Conservation (phyloP, 2,888 invertebrate genomes). For the Oscheius onirici region DNA sequence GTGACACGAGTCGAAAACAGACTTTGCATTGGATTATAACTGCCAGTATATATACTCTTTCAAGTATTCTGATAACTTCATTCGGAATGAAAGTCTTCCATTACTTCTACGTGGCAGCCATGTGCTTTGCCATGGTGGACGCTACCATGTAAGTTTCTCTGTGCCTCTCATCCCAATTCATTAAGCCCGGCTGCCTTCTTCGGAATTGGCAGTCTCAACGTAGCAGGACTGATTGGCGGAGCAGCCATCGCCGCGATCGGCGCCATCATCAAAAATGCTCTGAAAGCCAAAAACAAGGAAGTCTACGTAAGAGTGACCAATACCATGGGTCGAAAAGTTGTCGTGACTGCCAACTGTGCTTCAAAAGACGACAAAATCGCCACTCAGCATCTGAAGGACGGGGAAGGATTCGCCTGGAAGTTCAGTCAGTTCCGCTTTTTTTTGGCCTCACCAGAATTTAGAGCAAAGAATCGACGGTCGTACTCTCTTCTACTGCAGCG, state of each 20-base stretch:
- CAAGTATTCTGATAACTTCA: too few species aligned
- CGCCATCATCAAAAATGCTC: neutral
- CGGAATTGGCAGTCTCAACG: too few species aligned
- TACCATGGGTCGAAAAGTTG: neutral
- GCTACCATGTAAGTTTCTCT: too few species aligned
- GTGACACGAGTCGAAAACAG: too few species aligned
- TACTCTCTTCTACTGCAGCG: slow-evolving; percentile 6
- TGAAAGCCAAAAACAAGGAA: neutral
- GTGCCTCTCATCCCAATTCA: too few species aligned
- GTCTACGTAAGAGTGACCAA: neutral
- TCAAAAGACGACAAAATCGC: neutral
- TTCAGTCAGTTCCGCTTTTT: neutral
- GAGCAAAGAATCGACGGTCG: neutral
- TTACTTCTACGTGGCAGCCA: too few species aligned
- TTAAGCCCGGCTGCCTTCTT: too few species aligned
- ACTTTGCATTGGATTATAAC: too few species aligned
- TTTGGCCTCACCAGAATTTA: neutral
- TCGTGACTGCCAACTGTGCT: slow-evolving; percentile 1
- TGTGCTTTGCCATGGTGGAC: too few species aligned
- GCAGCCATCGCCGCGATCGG: neutral
- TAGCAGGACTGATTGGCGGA: neutral
- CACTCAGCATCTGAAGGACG: neutral
- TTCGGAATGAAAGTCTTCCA: too few species aligned
- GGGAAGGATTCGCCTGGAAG: neutral
- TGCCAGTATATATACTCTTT: too few species aligned